phyloP scores from a whole-genome alignment of 2,113 vertebrate genomes.

The Xenopus laevis region DNA sequence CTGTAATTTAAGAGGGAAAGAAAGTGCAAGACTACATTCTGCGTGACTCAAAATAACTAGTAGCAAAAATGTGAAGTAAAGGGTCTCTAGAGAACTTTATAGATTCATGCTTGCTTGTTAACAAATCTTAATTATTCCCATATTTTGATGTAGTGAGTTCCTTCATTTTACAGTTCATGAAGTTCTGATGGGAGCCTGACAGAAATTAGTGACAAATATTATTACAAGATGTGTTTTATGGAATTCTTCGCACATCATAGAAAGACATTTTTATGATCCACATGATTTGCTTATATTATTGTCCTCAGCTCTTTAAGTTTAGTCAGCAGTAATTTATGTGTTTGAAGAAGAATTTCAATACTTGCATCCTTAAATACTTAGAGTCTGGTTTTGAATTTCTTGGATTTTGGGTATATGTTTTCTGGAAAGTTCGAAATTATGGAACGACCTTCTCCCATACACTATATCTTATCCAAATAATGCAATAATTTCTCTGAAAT shows the following conservation, averaged over 20 bases:
- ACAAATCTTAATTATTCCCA: slow-evolving; percentile 37
- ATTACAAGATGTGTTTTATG: slow-evolving; percentile 36
- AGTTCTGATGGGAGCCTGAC: slow-evolving; percentile 35
- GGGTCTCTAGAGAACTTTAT: slow-evolving; percentile 18
- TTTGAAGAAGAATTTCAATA: neutral
- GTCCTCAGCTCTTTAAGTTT: neutral
- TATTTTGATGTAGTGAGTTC: slow-evolving; percentile 29
- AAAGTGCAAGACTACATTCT: neutral
- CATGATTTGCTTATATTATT: neutral
- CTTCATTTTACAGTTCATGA: slow-evolving; percentile 18
- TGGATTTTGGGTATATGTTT: too few species aligned
- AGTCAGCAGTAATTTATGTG: slow-evolving; percentile 1
- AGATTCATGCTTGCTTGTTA: slow-evolving; percentile 11
- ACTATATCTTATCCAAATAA: too few species aligned
- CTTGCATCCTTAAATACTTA: too few species aligned
- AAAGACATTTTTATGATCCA: slow-evolving; percentile 27
- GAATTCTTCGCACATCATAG: slow-evolving; percentile 23
- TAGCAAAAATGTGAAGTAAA: slow-evolving; percentile 23
- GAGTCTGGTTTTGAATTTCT: too few species aligned
- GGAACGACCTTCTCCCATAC: too few species aligned
- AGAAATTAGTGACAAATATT: slow-evolving; percentile 41
- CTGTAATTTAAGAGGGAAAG: slow-evolving; percentile 18
- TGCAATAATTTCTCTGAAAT: too few species aligned
- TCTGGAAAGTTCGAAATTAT: too few species aligned
- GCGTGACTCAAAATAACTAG: slow-evolving; percentile 26